Evolutionary conservation across 1,140 invertebrate species (phyloP).

Genomic region (Drosophila sucinea): DNA sequence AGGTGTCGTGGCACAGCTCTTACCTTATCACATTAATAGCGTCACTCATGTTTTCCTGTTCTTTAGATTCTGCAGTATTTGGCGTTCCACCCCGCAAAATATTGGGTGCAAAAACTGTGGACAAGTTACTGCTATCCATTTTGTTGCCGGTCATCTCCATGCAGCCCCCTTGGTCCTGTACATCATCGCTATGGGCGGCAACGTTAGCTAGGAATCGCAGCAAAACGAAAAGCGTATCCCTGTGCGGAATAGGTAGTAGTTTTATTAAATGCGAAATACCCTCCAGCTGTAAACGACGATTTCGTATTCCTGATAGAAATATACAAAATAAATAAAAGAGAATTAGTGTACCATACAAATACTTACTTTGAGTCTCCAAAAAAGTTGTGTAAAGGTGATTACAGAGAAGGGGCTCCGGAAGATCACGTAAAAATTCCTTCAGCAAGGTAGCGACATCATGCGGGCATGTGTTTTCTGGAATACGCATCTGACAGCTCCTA

Average conservation of each 20-base stretch:
- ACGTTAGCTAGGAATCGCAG: conserved; percentile 92
- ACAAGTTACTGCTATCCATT: conserved; percentile 96
- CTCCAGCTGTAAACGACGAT: conserved; percentile 91
- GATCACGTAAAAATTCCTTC: conserved; percentile 96
- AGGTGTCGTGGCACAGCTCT: neutral
- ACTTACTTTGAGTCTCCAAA: conserved; percentile 95
- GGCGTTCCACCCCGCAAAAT: conserved; percentile 91
- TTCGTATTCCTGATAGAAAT: conserved; percentile 88
- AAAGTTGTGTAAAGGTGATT: conserved; percentile 94
- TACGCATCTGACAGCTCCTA: conserved; percentile 89
- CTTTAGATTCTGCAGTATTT: conserved; percentile 63
- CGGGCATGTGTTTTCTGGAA: conserved; percentile 92
- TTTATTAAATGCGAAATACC: conserved; percentile 93
- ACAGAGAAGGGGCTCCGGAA: conserved; percentile 96
- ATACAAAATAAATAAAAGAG: neutral
- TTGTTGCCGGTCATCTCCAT: conserved; percentile 88
- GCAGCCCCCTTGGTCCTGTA: conserved; percentile 43
- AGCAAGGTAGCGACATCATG: conserved; percentile 96
- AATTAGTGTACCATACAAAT: neutral
- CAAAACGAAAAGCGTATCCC: conserved; percentile 93
- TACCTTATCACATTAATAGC: conserved; percentile 92
- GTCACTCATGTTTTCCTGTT: conserved; percentile 84
- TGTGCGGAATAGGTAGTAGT: conserved; percentile 92
- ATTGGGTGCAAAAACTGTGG: conserved; percentile 96
- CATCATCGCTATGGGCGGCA: conserved; percentile 84